Evolutionary conservation across 2,888 invertebrate species (phyloP), one percentile per base, ranked within the genome.

Genomic region (Leucozona laternaria): DNA sequence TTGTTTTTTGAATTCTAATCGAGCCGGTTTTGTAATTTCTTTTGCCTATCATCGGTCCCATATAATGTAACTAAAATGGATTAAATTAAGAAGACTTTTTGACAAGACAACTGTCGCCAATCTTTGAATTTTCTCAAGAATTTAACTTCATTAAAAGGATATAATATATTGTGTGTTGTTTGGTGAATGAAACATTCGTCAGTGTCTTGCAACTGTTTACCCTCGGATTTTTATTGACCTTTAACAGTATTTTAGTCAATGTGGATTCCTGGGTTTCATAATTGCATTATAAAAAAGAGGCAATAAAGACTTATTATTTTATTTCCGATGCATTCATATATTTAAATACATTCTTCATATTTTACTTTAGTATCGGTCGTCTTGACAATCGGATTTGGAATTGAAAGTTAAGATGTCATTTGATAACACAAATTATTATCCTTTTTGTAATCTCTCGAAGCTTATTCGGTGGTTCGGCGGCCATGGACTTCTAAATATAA

Each of bases 1-100:
- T 84, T 45, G 15, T 53, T 7, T 53, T 84, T 76, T 20, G 28
- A 66, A 66, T 76, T 80, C 48, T 31, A 25, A 1, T 22, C 62
- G 53, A 66, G 22, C 8, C 34, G 68, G 68, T 37, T 37, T 25
- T 37, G 11, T 34, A 10, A 20, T 50, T 60, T 28, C 7, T 28
- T 3, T 20, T 13, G 45, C 4, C 2, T 64, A n/a, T 31, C 20
- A 17, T 5, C 25, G 10, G 11, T 48, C 20, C 2, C 0, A 7
- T 31, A 11, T 2, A 11, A 15, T 5, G 34, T 48, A 66, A 25
- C 20, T 20, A 13, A 31, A 15, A 31, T 6, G 11, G 45, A 45
- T 48, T 45, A 62, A 43, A 28, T 28, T 43, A 13, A 64, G 6
- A 64, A 45, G 40, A 17, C 2, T 31, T 57, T 57, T 57, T n/a